A percentile compares a stretch with the other conserved stretches of the same genome.
Evolutionary conservation across 2,888 invertebrate species (phyloP).

Genomic region (Chrysina gloriosa): DNA sequence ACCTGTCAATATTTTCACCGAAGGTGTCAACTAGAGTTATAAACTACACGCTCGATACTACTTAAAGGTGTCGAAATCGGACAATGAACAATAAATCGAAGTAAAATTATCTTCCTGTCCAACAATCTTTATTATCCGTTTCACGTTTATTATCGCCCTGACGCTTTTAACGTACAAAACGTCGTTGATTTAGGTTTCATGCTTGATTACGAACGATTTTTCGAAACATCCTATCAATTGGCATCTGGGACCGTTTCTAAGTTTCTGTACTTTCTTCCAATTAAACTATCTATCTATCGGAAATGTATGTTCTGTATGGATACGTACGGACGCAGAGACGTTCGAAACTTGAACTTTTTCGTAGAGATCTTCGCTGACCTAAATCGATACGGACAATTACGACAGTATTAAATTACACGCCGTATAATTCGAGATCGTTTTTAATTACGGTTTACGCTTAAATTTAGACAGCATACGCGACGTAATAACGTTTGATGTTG

Average conservation of each 20-base stretch:
- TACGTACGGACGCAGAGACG: too few relatives aligned
- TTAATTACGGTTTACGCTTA: conserved; percentile 10
- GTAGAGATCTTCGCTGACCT: conserved; percentile 1
- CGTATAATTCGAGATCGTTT: conserved; percentile 12
- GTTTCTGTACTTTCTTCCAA: too few relatives aligned
- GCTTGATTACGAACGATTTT: too few relatives aligned
- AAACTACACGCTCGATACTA: background rate
- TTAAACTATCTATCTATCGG: too few relatives aligned
- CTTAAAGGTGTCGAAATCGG: background rate
- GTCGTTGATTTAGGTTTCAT: too few relatives aligned
- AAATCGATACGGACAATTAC: conserved; percentile 15
- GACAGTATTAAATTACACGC: conserved; percentile 15
- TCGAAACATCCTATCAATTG: too few relatives aligned
- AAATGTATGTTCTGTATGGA: too few relatives aligned
- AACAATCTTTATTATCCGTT: too few relatives aligned
- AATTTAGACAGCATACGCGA: conserved; percentile 18
- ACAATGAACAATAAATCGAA: background rate
- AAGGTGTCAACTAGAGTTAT: background rate
- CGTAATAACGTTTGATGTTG: background rate
- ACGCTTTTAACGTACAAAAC: too few relatives aligned
- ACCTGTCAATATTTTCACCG: conserved; percentile 15
- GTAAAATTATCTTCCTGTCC: too few relatives aligned
- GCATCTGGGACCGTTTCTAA: too few relatives aligned
- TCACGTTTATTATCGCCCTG: too few relatives aligned
- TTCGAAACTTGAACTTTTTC: background rate